Evolutionary conservation across 2,888 invertebrate species (phyloP), one percentile per base, ranked within the genome.

Genomic region (Ophion costatus): DNA sequence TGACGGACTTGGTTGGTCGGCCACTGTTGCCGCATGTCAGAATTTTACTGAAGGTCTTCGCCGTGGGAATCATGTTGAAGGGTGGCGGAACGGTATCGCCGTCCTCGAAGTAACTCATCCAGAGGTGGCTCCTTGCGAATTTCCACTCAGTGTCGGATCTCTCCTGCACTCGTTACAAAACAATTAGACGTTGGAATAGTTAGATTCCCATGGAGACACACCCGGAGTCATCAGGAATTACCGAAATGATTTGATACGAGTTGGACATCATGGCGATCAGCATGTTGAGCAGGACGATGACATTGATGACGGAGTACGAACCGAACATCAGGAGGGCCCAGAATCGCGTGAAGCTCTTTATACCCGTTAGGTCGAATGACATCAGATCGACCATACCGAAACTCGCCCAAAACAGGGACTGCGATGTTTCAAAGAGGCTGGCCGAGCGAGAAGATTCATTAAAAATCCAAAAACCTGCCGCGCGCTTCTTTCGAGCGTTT

Each of bases 201-300:
- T 22, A 75, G 29, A 29, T 29, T 63, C 64, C 57, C 59, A 82
- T 0, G 42, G 14, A 0, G 59, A 29, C 22, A 38, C 38, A 9
- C 9, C 38, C 38, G 7, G 38, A 0, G 38, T 1, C 0, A 17
- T 0, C 1, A 14, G n/a, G 0, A 22, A 95, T 96, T 94, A 98
- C 98, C 90, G 98, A 99, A 91, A 99, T 99, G 86, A 98, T 98
- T 94, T 99, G 98, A 94, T 99, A 99, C 0, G 99, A 99, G 94
- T 98, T 99, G 84, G 98, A 98, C 99, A 99, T 99, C 99, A 99
- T 99, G 91, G 99, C 99, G 93, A 99, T 99, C 61, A 99, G 96
- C 97, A 99, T 98, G 94, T 99, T 99, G 86, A 99, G 96, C 38
- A 99, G 95, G 0, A 99, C 99, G 89, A 99, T 98, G 87, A 99